Evolutionary conservation across 2,113 vertebrate genomes (phyloP), one percentile per base, ranked within the genome.

Genomic region (Potamarius usumacintae): DNA sequence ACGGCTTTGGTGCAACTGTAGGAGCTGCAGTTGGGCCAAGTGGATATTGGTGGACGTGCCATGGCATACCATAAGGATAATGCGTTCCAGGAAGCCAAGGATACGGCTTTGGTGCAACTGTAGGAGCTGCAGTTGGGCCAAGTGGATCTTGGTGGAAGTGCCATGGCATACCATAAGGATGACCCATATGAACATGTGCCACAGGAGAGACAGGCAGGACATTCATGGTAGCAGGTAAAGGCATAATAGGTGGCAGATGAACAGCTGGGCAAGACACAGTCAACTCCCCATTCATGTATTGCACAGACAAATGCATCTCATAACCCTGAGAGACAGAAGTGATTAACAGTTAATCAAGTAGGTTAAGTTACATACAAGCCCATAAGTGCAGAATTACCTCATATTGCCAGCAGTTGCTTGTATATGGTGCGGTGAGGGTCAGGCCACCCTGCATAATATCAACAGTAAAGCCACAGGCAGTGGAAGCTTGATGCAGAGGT

Each of bases 391-490:
- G 15, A 71, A 20, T 69, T 84, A 55, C 82, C 82, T 84, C 25
- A 84, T 55, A 30, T 63, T 77, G 11, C 76, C 86, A 79, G 50
- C 90, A 93, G 2, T 48, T 52, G 34, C 81, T 77, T 62, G 10
- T 86, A 50, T 92, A 92, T 1, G 89, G 90, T 25, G 79, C 90
- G 55, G 67, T 82, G 20, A 94, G 27, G 0, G 55, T 57, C 65
- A 71, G 50, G 8, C 65, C 17, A 72, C 14, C 50, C 12, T 18
- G 27, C 50, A 55, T 11, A 67, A 50, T 0, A 11, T 91, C 78
- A 78, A 91, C 50, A 25, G 62, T 77, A 69, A 92, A 53, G 18
- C 81, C 86, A 87, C 91, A 93, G n/a, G 69, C 60, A 18, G 18
- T 77, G 10, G 71, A 17, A 9, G 48, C 34, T 34, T 72, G 65